Evolutionary conservation across 1,140 invertebrate genomes (phyloP).

Genomic region (Atta texana): DNA sequence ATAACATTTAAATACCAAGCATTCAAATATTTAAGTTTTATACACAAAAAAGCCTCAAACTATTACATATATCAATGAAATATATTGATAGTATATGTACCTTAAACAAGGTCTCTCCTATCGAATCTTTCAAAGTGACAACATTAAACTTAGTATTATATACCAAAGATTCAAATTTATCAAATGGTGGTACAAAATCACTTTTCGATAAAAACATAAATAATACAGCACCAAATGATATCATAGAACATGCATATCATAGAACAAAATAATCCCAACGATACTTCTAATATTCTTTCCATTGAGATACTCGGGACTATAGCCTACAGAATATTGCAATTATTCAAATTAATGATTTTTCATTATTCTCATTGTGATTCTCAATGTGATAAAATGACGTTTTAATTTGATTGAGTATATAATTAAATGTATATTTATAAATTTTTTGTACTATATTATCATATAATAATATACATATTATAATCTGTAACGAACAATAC

Average conservation of each 20-base stretch:
- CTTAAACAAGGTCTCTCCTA: too few species aligned
- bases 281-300: slow-evolving; percentile 88
- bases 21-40: too few species aligned
- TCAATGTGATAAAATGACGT: not conserved
- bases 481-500: too few species aligned
- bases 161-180: slow-evolving; percentile 13
- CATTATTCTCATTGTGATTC: not conserved
- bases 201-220: slow-evolving; percentile 59
- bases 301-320: slow-evolving; percentile 86
- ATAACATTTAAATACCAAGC: too few species aligned
- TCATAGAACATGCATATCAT: slow-evolving; percentile 43
- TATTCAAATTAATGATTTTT: slow-evolving; percentile 1
- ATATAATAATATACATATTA: too few species aligned
- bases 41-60: too few species aligned
- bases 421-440: not conserved
- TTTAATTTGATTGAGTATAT: not conserved
- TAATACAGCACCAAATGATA: slow-evolving; percentile 49
- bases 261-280: slow-evolving; percentile 37
- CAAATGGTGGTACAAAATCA: slow-evolving; percentile 23
- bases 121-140: slow-evolving; percentile 11
- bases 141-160: slow-evolving; percentile 49
- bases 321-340: slow-evolving; percentile 75
- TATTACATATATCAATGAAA: too few species aligned
- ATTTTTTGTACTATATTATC: too few species aligned
- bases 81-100: too few species aligned